Base-by-base conservation (phyloP, 2,113 vertebrate species). In the Trogon surrucura region DNA sequence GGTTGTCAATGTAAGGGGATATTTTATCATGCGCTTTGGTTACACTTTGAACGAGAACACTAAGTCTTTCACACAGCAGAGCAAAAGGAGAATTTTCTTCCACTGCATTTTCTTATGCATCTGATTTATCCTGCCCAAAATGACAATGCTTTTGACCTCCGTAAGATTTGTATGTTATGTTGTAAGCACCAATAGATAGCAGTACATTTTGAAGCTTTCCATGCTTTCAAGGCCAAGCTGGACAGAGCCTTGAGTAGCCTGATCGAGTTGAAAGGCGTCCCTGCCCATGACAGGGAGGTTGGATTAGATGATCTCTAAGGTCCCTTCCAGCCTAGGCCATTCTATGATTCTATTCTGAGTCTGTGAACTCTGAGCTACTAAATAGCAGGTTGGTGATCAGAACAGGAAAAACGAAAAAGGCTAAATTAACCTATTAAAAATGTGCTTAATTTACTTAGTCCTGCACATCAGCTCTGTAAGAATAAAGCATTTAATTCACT, bases 1-100 rank as follows among this genome's bases (percentile, higher is more conserved):
- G 19, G 25, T n/a, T 77, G 0, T 83, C 27, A 66, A 30, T 0
- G 0, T 58, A 73, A 36, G 0, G 2, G 44, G 7, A 5, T 91
- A 36, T 84, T 88, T 93, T 80, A 20, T n/a, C 21, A 14, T 27
- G 9, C 72, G 20, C 51, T 15, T 93, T 0, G 0, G 50, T 10
- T 85, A 44, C 3, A 7, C 20, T 83, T 82, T 67, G 45, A 89
- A n/a, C 48, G 18, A 53, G 14, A 85, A 18, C 27, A 23, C 3
- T 11, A n/a, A 50, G 23, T 69, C 26, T 65, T 85, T 27, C 70
- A 26, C 22, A 7, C 3, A 32, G 32, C 38, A 80, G 29, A 94
- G 8, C 9, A 47, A 47, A 78, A 77, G 44, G 41, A 89, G 27
- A 41, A 19, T 58, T 89, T 91, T 58, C 34, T 86, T 67, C 25